A percentile compares a stretch with the other conserved stretches of the same genome.
Conservation (phyloP, 2,888 invertebrate species). For the Mythimna albipuncta region DNA sequence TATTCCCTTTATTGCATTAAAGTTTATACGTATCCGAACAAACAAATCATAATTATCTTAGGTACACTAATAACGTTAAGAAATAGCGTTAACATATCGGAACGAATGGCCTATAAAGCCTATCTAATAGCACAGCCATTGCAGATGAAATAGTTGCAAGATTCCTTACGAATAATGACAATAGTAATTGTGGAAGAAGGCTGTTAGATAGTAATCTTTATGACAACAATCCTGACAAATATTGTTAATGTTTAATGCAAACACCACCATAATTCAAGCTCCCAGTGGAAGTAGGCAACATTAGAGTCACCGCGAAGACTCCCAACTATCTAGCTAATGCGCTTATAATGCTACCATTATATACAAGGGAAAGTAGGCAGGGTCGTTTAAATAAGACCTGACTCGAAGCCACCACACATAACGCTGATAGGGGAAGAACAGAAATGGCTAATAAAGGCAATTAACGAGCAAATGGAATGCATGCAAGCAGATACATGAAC, state of each 20-base stretch:
- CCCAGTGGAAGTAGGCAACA: constrained; percentile 70
- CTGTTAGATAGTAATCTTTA: constrained; percentile 51
- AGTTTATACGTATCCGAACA: constrained; percentile 37
- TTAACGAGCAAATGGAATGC: constrained; percentile 36
- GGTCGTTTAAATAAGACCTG: constrained; percentile 77
- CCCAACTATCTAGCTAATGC: constrained; percentile 82
- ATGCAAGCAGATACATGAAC: constrained; percentile 22
- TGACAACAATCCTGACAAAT: constrained; percentile 56
- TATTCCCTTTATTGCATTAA: constrained; percentile 46
- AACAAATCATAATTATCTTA: constrained; percentile 59
- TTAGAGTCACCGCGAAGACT: constrained; percentile 73
- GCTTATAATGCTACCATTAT: constrained; percentile 85
- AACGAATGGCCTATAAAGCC: constrained; percentile 6
- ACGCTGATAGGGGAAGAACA: constrained; percentile 35
- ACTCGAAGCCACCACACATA: constrained; percentile 54
- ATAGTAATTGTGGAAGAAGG: constrained; percentile 7
- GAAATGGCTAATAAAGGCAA: constrained; percentile 44
- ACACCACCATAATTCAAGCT: constrained; percentile 68
- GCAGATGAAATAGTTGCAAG: constrained; percentile 2
- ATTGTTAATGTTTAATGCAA: constrained; percentile 69
- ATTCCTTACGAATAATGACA: constrained; percentile 16
- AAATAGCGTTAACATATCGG: constrained; percentile 19
- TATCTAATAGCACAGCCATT: not conserved
- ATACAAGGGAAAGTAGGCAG: constrained; percentile 81
- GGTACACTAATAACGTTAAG: constrained; percentile 28